Evolutionary conservation across 1,140 invertebrate genomes (phyloP), one percentile per base, ranked within the genome.

Genomic region (Drosophila grimshawi): DNA sequence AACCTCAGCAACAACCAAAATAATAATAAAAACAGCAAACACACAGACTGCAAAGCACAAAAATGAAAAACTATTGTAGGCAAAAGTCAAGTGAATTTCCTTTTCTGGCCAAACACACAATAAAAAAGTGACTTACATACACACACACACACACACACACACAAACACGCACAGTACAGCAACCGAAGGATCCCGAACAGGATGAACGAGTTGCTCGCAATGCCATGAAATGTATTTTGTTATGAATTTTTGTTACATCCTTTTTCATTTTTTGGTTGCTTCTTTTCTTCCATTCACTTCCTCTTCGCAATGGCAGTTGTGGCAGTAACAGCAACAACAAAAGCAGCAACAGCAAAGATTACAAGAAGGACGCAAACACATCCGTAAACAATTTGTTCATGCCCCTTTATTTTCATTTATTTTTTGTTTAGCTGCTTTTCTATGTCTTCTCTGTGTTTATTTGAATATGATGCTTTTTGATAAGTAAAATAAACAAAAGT

Each of bases 301-400:
- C 71, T 68, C 43, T 64, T 48, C 56, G 56, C 63, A 66, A 45
- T 67, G 70, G 39, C 63, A 66, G 37, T 46, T 55, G 41, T 33
- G 55, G 46, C 53, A 43, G 30, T 37, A 67, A 48, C 67, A 37
- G 5, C 66, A 52, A 43, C 53, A 66, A 32, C 49, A 61, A 19
- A 19, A 19, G 19, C 19, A 19, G 41, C 69, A 77, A 65, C 60
- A 67, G 65, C 64, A 75, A 78, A 62, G 56, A 76, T 71, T 71
- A 78, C 72, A 66, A 80, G 70, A 66, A 70, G 76, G 83, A 89
- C 85, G 61, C 83, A 89, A 88, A 83, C 80, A 88, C 83, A 88
- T 88, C 83, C 83, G 85, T 88, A 88, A 88, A 88, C 85, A 88
- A 88, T 88, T 88, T 88, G 85, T 88, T 83, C 83, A 86, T 88